phyloP scores from a whole-genome alignment of 2,888 invertebrate genomes.

The Bombylius major region DNA sequence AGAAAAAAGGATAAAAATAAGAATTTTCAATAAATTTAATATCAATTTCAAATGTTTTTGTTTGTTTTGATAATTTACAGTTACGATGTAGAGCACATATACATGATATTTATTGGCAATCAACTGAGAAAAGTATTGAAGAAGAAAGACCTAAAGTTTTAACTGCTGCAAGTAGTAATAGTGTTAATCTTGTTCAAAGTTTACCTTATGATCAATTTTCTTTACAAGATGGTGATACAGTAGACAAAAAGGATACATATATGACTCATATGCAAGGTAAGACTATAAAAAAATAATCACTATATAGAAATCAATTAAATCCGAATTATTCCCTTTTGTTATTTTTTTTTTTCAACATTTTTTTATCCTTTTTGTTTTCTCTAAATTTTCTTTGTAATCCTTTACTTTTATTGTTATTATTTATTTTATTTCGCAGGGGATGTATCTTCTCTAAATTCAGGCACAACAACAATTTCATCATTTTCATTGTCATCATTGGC shows the following conservation, averaged over 20 bases:
- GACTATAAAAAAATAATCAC: neutral
- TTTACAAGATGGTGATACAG: constrained; percentile 29
- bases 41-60: neutral
- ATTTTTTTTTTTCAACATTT: neutral
- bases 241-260: constrained; percentile 30
- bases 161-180: constrained; percentile 19
- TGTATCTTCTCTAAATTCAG: constrained; percentile 22
- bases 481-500: neutral
- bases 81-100: constrained; percentile 53
- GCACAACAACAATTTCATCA: neutral
- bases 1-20: neutral
- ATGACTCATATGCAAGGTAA: constrained; percentile 34
- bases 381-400: too few relatives aligned
- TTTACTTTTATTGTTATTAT: too few relatives aligned
- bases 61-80: constrained; percentile 20
- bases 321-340: neutral
- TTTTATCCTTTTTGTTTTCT: neutral
- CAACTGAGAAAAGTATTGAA: constrained; percentile 51
- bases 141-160: constrained; percentile 37
- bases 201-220: constrained; percentile 32
- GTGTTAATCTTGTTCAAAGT: constrained; percentile 27
- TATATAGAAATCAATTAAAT: neutral
- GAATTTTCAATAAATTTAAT: neutral
- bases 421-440: constrained; percentile 27
- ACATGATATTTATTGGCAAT: constrained; percentile 52